A percentile compares a stretch with the other conserved stretches of the same genome.
phyloP scores from a whole-genome alignment of 2,113 vertebrate genomes.

The Cephalopterus ornatus region DNA sequence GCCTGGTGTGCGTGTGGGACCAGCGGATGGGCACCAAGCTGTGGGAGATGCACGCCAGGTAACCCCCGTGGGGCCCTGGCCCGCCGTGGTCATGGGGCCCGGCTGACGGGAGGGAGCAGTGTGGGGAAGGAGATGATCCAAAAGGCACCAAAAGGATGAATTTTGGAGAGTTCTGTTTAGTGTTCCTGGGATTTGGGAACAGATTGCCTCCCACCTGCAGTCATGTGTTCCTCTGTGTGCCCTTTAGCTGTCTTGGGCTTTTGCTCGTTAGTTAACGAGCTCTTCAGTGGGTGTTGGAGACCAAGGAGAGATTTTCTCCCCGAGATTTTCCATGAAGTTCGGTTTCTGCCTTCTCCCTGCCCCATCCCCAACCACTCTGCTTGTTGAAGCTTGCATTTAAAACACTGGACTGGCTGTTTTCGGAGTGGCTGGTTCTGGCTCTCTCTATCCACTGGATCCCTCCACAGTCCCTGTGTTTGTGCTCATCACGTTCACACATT shows the following conservation, averaged over 20 bases:
- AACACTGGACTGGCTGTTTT: neutral
- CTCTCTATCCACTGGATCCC: fast-evolving
- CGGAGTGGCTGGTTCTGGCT: neutral
- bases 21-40: constrained; percentile 88
- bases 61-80: neutral
- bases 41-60: constrained; percentile 97
- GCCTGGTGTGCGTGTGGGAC: constrained; percentile 93
- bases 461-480: neutral
- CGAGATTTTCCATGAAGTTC: neutral
- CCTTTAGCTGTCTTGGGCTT: neutral
- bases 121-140: neutral
- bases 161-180: neutral
- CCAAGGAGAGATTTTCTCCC: neutral
- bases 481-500: fast-evolving
- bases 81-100: fast-evolving
- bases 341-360: neutral
- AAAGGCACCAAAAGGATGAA: neutral
- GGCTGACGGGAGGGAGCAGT: neutral
- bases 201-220: neutral
- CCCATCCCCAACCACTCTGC: neutral
- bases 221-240: neutral
- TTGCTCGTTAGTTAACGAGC: neutral
- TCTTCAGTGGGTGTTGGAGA: fast-evolving
- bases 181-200: neutral
- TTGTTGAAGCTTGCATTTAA: neutral